Conservation (phyloP, 1,140 invertebrate species). For the Scaptodrosophila lebanonensis region DNA sequence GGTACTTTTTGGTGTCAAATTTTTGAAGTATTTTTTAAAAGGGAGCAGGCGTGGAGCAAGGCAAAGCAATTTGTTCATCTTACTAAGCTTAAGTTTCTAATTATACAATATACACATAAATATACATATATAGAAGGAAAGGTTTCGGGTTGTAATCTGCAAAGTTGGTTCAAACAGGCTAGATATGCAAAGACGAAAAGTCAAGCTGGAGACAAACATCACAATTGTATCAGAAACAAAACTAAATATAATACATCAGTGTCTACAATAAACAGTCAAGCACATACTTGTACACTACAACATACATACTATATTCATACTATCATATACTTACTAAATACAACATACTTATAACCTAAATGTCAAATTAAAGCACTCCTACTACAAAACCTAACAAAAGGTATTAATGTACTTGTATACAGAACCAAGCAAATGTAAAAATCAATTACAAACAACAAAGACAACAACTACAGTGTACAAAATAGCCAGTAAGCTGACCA, state of each 20-base stretch:
- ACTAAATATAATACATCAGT: slow-evolving; percentile 35
- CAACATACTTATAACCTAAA: slow-evolving; percentile 34
- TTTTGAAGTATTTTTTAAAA: slow-evolving; percentile 15
- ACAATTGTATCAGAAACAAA: slow-evolving; percentile 11
- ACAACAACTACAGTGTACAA: slow-evolving; percentile 72
- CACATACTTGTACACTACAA: slow-evolving; percentile 33
- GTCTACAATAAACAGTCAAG: no score
- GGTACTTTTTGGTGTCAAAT: slow-evolving; percentile 58
- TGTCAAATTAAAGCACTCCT: slow-evolving; percentile 68
- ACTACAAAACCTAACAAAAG: slow-evolving; percentile 37
- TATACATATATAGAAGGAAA: no score
- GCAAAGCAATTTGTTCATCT: slow-evolving; percentile 10
- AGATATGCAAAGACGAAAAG: slow-evolving; percentile 13
- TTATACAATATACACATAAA: no score
- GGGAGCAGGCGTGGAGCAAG: background rate
- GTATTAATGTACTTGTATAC: slow-evolving; percentile 21
- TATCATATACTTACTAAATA: slow-evolving; percentile 47
- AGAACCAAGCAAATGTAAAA: slow-evolving; percentile 51
- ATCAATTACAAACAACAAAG: slow-evolving; percentile 55
- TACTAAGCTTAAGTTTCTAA: slow-evolving; percentile 13
- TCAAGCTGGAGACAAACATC: slow-evolving; percentile 6
- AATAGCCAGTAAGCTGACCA: slow-evolving; percentile 62
- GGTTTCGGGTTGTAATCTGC: slow-evolving; percentile 42
- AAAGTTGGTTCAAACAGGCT: slow-evolving; percentile 39
- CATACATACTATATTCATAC: slow-evolving; percentile 23